Base-by-base conservation (phyloP, 2,888 invertebrate genomes). In the Meiosimyza decipiens region DNA sequence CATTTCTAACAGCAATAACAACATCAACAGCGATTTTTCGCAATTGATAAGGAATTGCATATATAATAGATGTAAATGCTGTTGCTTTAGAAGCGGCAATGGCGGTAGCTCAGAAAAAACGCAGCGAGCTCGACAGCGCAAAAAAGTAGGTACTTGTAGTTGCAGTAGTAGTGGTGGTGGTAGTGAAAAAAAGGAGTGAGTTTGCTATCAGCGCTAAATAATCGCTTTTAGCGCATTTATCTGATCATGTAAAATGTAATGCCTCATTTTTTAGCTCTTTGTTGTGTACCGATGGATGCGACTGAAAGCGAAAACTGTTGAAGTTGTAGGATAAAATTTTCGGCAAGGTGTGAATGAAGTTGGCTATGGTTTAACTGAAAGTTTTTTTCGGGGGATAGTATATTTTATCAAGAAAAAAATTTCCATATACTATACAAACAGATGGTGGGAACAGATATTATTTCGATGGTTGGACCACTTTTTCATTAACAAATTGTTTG, bases 161-260 rank as follows among this genome's bases (percentile, higher is more conserved):
- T 9, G 40, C 9, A 40, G 40, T 40, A 7, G 40, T 40, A 9
- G 9, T 40, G 9, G 9, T 40, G 9, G 40, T 40, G 2, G 4
- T 28, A 28, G 16, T n/a, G n/a, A n/a, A 22, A 18, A 64, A 50
- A 15, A 50, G 49, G 18, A 50, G 63, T 55, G 63, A 54, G n/a
- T 62, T 63, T 74, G 78, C 79, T 85, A 84, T 84, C 84, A 82
- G 82, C 80, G 82, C 79, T 80, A 82, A 82, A 81, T 82, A 85
- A 84, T 84, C 85, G 80, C 80, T 81, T 80, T 83, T 80, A 81
- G 80, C 80, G 71, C 72, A 63, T 77, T 84, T 84, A 84, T 84
- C 84, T 82, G 84, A 84, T 84, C 80, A 81, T 84, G 84, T 84
- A 84, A 83, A 82, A 81, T 83, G 83, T 83, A 83, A 84, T 80